Evolutionary conservation across 2,113 vertebrate genomes (phyloP).

Genomic region (Brienomyrus brachyistius): DNA sequence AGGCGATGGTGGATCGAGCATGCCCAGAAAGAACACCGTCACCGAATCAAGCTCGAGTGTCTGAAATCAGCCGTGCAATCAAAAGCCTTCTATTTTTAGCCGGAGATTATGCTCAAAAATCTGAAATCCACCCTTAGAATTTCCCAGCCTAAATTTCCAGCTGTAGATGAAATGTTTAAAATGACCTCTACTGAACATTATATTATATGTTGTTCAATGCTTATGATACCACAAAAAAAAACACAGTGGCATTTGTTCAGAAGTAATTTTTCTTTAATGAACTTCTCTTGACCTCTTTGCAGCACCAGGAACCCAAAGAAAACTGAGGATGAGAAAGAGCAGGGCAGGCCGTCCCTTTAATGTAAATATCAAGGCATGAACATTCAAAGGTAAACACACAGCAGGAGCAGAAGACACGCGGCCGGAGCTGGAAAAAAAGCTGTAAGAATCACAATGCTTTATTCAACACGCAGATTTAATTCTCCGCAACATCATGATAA

Average conservation of each 20-base stretch:
- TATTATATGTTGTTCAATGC: background rate
- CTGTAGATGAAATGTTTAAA: background rate
- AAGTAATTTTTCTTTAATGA: background rate
- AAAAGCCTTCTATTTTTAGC: background rate
- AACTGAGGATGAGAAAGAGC: background rate
- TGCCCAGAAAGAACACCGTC: background rate
- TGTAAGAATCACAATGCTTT: constrained; percentile 13
- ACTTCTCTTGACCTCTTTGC: background rate
- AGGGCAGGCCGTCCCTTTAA: background rate
- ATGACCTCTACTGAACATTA: background rate
- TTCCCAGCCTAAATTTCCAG: background rate
- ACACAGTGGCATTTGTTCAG: background rate
- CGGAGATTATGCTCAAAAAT: background rate
- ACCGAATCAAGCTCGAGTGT: background rate
- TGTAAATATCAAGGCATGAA: background rate
- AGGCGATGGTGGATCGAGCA: background rate
- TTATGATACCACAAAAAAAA: background rate
- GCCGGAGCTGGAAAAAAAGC: background rate
- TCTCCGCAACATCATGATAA: background rate
- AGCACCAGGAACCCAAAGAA: background rate
- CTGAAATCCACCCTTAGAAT: background rate
- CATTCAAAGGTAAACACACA: background rate
- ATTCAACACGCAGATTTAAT: background rate
- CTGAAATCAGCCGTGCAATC: background rate
- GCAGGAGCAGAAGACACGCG: background rate